A percentile compares a stretch with the other conserved stretches of the same genome.
Conservation (phyloP, 2,113 vertebrate genomes). For the Notechis scutatus region DNA sequence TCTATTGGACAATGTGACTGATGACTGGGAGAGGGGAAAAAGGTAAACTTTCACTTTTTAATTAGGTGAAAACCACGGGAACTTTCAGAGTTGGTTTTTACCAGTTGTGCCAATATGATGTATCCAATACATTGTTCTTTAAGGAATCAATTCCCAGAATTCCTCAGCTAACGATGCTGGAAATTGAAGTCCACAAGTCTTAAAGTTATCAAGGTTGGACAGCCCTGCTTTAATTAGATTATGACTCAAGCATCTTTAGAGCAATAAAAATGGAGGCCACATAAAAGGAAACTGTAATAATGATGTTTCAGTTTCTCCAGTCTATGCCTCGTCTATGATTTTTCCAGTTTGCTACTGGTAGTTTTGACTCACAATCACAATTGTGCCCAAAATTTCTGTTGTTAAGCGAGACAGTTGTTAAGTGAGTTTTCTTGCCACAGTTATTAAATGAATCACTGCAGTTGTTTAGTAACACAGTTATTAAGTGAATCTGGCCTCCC, state of each 20-base stretch:
- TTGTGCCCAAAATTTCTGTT: neutral
- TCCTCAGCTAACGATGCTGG: neutral
- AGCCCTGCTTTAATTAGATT: conserved; percentile 14
- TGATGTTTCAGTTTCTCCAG: neutral
- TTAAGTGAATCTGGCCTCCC: neutral
- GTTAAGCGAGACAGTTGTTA: neutral
- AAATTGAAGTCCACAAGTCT: neutral
- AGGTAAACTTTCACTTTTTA: too few relatives aligned
- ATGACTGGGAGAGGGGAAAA: too few relatives aligned
- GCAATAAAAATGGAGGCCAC: fast-evolving
- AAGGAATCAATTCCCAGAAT: neutral
- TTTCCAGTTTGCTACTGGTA: neutral
- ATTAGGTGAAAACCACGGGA: too few relatives aligned
- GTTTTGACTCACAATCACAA: neutral
- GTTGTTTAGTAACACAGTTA: neutral
- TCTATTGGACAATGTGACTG: too few relatives aligned
- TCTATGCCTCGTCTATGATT: neutral
- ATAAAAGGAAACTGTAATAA: conserved; percentile 34
- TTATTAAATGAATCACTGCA: neutral
- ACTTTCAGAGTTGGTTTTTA: too few relatives aligned
- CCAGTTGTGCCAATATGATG: too few relatives aligned
- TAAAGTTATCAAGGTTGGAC: neutral
- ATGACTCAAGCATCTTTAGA: conserved; percentile 24
- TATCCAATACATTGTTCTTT: too few relatives aligned
- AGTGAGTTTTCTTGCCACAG: neutral